Evolutionary conservation across 2,113 vertebrate species (phyloP).

Genomic region (Menura novaehollandiae): DNA sequence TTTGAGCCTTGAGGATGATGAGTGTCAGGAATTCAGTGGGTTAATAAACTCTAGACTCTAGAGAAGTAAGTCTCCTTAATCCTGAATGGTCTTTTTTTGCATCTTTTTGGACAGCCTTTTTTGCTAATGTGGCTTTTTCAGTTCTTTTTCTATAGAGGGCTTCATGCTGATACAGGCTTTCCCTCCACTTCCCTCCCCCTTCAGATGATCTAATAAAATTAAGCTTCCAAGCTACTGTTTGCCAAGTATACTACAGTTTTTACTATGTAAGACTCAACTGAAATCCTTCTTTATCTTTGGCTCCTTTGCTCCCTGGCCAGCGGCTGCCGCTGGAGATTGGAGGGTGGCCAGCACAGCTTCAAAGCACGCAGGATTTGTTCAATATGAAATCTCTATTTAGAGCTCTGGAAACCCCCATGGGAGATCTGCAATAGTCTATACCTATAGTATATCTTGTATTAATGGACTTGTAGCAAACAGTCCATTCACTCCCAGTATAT

Average conservation of each 20-base stretch:
- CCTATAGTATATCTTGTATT: not conserved
- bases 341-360: constrained; percentile 2
- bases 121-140: not conserved
- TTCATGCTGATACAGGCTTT: not conserved
- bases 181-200: not conserved
- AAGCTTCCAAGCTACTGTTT: not conserved
- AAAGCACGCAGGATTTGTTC: not conserved
- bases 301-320: not conserved
- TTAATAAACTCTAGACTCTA: not conserved
- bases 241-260: not conserved
- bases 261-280: not conserved
- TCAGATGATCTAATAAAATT: not conserved
- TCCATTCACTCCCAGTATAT: not conserved
- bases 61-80: not conserved
- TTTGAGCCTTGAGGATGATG: not conserved
- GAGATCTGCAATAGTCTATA: not conserved
- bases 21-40: not conserved
- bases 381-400: not conserved
- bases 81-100: not conserved
- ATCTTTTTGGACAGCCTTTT: not conserved
- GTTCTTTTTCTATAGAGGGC: not conserved
- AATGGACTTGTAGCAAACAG: not conserved
- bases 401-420: not conserved
- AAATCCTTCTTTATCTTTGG: not conserved
- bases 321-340: not conserved